These are phyloP conservation scores for Tyto alba DNA, from an alignment of 2,113 vertebrate species.

Conservation along the genomic window DNA sequence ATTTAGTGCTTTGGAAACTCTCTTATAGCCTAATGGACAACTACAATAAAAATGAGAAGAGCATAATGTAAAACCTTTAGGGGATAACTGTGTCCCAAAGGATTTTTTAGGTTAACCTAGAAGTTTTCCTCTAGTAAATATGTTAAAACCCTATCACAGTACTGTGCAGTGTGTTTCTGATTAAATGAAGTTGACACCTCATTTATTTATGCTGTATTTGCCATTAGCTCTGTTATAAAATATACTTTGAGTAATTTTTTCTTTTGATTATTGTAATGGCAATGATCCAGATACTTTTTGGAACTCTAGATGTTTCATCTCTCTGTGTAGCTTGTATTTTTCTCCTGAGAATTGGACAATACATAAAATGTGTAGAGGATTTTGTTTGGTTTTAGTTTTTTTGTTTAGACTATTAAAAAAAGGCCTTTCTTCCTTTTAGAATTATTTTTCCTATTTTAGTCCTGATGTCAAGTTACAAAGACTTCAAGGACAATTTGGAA, in stretches of 20 bases:
- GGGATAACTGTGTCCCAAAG: not conserved
- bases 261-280: not conserved
- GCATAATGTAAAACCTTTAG: not conserved
- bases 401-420: not conserved
- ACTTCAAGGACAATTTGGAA: conserved; percentile 12
- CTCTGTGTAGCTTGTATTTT: not conserved
- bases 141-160: not conserved
- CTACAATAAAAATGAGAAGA: not conserved
- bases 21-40: not conserved
- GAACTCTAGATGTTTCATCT: not conserved
- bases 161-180: not conserved
- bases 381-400: not conserved
- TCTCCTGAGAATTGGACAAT: not conserved
- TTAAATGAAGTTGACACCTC: not conserved
- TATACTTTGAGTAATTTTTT: not conserved
- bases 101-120: not conserved
- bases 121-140: not conserved
- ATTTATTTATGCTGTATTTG: not conserved
- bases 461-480: not conserved
- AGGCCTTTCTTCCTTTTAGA: not conserved
- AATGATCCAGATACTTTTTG: not conserved
- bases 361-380: not conserved
- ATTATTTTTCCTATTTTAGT: not conserved
- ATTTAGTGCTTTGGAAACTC: not conserved
- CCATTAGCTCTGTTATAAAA: not conserved